phyloP scores from a whole-genome alignment of 2,888 invertebrate genomes.

The Formica aserva region DNA sequence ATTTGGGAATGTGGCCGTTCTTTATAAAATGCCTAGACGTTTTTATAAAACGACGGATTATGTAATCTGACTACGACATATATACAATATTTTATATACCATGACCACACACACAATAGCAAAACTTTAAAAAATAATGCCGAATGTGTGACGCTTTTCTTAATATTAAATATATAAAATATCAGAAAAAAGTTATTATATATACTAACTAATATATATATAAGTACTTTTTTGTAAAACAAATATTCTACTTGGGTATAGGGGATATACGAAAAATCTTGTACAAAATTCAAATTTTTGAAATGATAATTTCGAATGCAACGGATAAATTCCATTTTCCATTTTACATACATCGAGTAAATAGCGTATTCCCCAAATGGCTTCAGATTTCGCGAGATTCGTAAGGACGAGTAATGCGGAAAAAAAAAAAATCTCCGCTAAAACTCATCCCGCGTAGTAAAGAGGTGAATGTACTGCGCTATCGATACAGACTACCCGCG shows the following conservation, averaged over 20 bases:
- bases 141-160: background rate
- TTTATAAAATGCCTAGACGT: too few relatives aligned
- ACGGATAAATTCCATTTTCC: background rate
- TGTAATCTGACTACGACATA: too few relatives aligned
- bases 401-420: conserved; percentile 5
- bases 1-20: too few relatives aligned
- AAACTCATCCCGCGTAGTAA: conserved; percentile 18
- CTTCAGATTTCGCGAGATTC: conserved; percentile 26
- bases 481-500: conserved; percentile 50
- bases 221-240: background rate
- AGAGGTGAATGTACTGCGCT: conserved; percentile 49
- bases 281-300: conserved; percentile 1
- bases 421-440: background rate
- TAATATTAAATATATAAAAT: background rate
- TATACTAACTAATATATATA: too few relatives aligned
- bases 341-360: conserved; percentile 25
- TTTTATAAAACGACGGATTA: too few relatives aligned
- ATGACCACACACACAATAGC: too few relatives aligned
- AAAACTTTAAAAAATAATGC: background rate
- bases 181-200: background rate
- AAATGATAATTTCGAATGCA: conserved; percentile 9
- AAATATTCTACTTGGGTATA: background rate
- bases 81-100: too few relatives aligned
- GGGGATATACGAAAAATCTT: background rate
- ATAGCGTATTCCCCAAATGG: background rate